phyloP scores from a whole-genome alignment of 30 jellyfish, hydroid and myxozoan species.

The Cassiopea andromeda region DNA sequence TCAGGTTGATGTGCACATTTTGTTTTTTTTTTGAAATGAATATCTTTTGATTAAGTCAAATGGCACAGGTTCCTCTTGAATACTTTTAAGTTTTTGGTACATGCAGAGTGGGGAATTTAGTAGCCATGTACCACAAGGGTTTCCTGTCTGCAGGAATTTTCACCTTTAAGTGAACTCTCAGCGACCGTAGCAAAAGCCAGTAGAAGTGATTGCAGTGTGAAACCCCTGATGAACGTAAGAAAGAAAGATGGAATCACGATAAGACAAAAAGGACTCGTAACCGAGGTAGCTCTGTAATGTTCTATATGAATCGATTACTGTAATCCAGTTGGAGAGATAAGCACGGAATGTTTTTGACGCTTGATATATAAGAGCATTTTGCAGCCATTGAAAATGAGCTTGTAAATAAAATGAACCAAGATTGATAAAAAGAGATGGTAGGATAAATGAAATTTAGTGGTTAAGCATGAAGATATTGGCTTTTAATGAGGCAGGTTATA shows the following conservation, averaged over 20 bases:
- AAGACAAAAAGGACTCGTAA: not conserved
- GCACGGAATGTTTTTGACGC: constrained; percentile 35
- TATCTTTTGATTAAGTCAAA: too few relatives aligned
- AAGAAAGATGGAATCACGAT: not conserved
- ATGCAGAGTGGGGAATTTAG: not conserved
- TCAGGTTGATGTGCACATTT: too few relatives aligned
- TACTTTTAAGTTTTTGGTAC: not conserved
- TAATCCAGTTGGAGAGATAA: constrained; percentile 45
- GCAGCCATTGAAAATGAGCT: not conserved
- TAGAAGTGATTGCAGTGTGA: too few relatives aligned
- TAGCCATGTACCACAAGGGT: not conserved
- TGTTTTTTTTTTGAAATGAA: too few relatives aligned
- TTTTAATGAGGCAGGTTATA: not conserved
- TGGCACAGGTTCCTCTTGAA: not conserved
- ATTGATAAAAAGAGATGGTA: constrained; percentile 2
- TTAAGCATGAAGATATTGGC: not conserved
- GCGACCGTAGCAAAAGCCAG: not conserved
- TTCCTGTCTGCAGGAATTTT: not conserved
- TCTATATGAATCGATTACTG: constrained; percentile 38
- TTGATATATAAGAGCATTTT: constrained; percentile 2
- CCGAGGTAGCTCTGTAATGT: not conserved
- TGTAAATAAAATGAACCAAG: constrained; percentile 2
- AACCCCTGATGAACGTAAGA: too few relatives aligned
- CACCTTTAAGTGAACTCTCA: not conserved
- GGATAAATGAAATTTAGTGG: constrained; percentile 17